Evolutionary conservation across 2,113 vertebrate genomes (phyloP), one percentile per base, ranked within the genome.

Genomic region (Saiga tatarica): DNA sequence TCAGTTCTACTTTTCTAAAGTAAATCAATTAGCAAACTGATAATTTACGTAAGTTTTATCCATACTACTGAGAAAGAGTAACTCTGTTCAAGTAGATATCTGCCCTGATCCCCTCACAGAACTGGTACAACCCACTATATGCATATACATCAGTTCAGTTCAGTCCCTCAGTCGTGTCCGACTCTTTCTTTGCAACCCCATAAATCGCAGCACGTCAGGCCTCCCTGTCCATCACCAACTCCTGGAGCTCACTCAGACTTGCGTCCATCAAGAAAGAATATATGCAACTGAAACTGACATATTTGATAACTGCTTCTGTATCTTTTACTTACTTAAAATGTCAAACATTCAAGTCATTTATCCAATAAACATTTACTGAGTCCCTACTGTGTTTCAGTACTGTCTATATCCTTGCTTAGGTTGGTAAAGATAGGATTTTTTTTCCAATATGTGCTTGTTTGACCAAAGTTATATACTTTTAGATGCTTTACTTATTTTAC

Each of bases 311-410:
- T 52, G 8, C 47, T 85, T 95, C 28, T 52, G 36, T 21, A 83
- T 91, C 84, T 91, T 53, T 42, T 92, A 98, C 9, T 78, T 59
- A 88, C 45, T 95, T 47, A 74, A 94, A 96, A 82, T 23, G 3
- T 67, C n/a, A 88, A 39, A 55, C 55, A 83, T 55, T 87, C 17
- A 91, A 85, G 25, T 55, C 9, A 64, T 60, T 67, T 71, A 81
- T 52, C 79, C 45, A 71, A 47, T 59, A 95, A 52, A 57, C 57
- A 74, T 57, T 81, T 88, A 62, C 17, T 15, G 21, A 93, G 28
- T 50, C 14, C 3, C 39, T 55, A 7, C 1, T 45, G 39, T 52
- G 19, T 30, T 78, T 93, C 83, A 45, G 25, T n/a, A 13, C 50
- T 52, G 8, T 55, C 42, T 62, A 71, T 4, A 74, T 62, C 19